Conservation (phyloP, 2,888 invertebrate genomes). For the Sicus ferrugineus region DNA sequence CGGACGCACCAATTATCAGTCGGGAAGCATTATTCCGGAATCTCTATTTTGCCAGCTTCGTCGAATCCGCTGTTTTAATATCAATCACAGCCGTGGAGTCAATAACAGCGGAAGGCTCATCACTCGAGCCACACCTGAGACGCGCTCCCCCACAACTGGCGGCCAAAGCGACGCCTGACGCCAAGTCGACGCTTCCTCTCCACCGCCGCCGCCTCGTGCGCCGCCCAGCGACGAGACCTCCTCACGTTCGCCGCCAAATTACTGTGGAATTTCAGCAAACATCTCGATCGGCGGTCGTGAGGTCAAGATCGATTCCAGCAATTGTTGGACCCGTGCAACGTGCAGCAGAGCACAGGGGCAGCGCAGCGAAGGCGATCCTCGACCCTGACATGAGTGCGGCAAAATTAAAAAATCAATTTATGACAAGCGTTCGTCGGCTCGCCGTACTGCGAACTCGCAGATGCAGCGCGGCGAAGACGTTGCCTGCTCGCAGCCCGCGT, state of each 20-base stretch:
- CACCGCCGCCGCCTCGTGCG: not conserved
- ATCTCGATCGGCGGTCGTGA: not conserved
- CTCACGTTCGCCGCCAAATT: not conserved
- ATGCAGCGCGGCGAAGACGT: conserved; percentile 12
- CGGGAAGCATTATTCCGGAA: too few relatives aligned
- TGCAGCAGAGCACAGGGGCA: not conserved
- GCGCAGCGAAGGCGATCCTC: not conserved
- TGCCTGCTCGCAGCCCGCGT: not conserved
- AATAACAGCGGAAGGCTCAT: not conserved
- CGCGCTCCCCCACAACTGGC: too few relatives aligned
- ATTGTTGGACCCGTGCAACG: not conserved
- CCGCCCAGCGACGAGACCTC: not conserved
- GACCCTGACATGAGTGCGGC: not conserved
- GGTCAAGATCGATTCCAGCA: not conserved
- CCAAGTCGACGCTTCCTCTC: not conserved
- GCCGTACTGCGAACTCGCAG: not conserved
- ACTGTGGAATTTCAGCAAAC: not conserved
- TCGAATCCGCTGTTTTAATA: too few relatives aligned
- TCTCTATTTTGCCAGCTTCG: too few relatives aligned
- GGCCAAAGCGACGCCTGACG: not conserved
- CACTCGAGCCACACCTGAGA: not conserved
- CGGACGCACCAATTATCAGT: too few relatives aligned
- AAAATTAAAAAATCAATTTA: not conserved
- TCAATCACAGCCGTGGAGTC: too few relatives aligned
- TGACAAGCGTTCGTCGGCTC: not conserved